phyloP scores from a whole-genome alignment of 1,140 invertebrate species.

The Musca domestica region DNA sequence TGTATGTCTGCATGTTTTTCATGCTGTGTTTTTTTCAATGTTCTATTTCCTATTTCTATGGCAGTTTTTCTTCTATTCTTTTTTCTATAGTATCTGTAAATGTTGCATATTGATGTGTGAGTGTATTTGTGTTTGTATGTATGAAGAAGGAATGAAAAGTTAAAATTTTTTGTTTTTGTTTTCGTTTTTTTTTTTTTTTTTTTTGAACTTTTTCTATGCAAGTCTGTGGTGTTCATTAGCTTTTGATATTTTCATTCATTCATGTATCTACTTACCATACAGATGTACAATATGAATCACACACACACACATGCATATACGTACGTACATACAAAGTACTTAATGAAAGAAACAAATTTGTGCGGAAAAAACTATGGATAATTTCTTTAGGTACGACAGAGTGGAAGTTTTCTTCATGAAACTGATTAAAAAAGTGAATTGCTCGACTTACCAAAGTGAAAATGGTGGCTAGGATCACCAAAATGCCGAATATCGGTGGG shows the following conservation, averaged over 20 bases:
- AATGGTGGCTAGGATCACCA: too few species aligned
- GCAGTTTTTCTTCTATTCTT: too few species aligned
- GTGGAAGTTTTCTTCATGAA: too few species aligned
- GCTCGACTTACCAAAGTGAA: too few species aligned
- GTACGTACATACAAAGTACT: not conserved
- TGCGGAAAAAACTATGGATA: too few species aligned
- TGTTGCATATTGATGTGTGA: not conserved
- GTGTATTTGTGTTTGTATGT: not conserved
- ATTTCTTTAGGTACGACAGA: too few species aligned
- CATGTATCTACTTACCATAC: not conserved
- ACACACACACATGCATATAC: not conserved
- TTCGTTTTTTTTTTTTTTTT: not conserved
- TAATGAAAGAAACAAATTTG: not conserved
- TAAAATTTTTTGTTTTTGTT: not conserved
- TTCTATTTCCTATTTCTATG: too few species aligned
- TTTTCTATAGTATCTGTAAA: not conserved
- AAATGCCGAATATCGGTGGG: too few species aligned
- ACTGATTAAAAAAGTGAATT: too few species aligned
- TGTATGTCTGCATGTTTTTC: too few species aligned
- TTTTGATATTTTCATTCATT: constrained; percentile 7
- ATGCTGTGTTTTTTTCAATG: too few species aligned
- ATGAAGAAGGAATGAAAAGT: not conserved
- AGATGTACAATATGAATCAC: not conserved
- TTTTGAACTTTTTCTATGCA: not conserved
- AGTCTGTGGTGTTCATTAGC: constrained; percentile 4